Evolutionary conservation across 2,113 vertebrate genomes (phyloP).

Genomic region (Mormyrus lacerda): DNA sequence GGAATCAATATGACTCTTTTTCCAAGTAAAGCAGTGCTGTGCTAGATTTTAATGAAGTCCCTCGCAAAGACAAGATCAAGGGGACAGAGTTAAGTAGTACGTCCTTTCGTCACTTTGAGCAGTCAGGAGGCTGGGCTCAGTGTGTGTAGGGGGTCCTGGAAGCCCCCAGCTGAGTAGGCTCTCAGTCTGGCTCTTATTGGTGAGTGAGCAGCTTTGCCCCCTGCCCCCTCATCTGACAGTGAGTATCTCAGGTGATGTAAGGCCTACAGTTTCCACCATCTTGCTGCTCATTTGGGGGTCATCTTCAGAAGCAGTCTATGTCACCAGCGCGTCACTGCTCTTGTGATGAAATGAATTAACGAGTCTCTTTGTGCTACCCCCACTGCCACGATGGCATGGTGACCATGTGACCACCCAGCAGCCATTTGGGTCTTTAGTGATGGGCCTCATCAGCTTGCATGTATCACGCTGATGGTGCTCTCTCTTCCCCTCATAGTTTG

Average conservation of each 20-base stretch:
- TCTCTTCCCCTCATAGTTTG: not conserved
- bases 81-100: constrained; percentile 10
- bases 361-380: not conserved
- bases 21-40: not conserved
- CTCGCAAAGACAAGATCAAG: constrained; percentile 13
- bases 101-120: not conserved
- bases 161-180: not conserved
- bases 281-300: not conserved
- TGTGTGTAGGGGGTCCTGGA: not conserved
- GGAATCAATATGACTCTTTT: not conserved
- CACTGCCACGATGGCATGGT: not conserved
- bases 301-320: not conserved
- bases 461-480: not conserved
- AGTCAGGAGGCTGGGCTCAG: not conserved
- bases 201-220: constrained; percentile 44
- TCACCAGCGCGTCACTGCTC: not conserved
- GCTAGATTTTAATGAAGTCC: constrained; percentile 29
- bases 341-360: not conserved
- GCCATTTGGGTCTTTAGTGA: not conserved
- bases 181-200: constrained; percentile 39
- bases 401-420: not conserved
- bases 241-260: constrained; percentile 41
- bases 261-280: not conserved
- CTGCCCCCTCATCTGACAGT: constrained; percentile 30
- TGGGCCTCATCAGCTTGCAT: not conserved